Evolutionary conservation across 2,113 vertebrate species (phyloP).

Genomic region (Hepsetus odoe): DNA sequence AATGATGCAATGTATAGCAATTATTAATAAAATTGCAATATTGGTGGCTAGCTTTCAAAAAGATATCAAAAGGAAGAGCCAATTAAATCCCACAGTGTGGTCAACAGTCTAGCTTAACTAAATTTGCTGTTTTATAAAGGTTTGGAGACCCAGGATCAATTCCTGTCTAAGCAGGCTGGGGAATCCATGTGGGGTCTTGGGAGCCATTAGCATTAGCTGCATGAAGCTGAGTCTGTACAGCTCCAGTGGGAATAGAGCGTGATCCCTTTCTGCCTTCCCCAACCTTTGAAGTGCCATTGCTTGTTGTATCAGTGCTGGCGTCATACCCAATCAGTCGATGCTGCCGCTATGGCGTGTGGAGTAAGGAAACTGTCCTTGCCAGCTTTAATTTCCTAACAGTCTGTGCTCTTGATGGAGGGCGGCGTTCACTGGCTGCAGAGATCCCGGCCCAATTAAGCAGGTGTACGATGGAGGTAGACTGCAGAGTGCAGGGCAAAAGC

Average conservation of each 20-base stretch:
- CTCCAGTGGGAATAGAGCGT: conserved; percentile 35
- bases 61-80: not conserved
- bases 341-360: conserved; percentile 15
- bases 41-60: not conserved
- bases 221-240: conserved; percentile 8
- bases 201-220: conserved; percentile 37
- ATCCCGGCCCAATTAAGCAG: conserved; percentile 49
- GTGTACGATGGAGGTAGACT: conserved; percentile 19
- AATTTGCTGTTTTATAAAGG: conserved; percentile 17
- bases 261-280: conserved; percentile 18
- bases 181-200: not conserved
- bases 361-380: conserved; percentile 43
- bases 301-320: conserved; percentile 43
- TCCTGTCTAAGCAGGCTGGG: not conserved
- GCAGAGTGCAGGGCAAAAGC: conserved; percentile 10
- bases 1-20: not conserved
- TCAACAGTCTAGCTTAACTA: not conserved
- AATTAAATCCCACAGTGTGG: not conserved
- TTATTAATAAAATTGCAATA: not conserved
- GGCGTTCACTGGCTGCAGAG: conserved; percentile 29
- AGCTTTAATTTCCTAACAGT: conserved; percentile 53
- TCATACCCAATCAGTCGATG: conserved; percentile 42
- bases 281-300: conserved; percentile 40
- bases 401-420: conserved; percentile 5
- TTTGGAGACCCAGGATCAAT: conserved; percentile 17